Evolutionary conservation across 2,888 invertebrate genomes (phyloP).

Genomic region (Anoplius nigerrimus): DNA sequence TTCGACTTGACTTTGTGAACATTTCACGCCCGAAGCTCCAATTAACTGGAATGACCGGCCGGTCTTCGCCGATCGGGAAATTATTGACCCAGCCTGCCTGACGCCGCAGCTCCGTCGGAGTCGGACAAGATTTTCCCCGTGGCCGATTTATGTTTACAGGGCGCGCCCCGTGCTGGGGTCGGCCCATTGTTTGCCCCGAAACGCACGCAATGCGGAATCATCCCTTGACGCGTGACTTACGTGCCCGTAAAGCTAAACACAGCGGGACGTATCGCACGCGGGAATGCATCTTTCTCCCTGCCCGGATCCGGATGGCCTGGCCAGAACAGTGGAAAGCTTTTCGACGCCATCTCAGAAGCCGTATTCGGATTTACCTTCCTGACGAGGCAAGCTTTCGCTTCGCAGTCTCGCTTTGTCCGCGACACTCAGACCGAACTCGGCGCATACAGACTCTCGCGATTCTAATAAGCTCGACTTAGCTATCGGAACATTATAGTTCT

Average conservation of each 20-base stretch:
- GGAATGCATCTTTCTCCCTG: slow-evolving; percentile 3
- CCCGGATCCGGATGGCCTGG: neutral
- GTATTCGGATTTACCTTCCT: neutral
- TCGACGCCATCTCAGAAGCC: neutral
- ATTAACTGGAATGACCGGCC: slow-evolving; percentile 70
- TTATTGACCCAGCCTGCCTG: slow-evolving; percentile 30
- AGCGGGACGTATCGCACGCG: slow-evolving; percentile 39
- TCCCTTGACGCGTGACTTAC: slow-evolving; percentile 67
- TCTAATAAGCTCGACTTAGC: no score
- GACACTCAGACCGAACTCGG: no score
- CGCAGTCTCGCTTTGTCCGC: no score
- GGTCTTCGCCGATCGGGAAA: slow-evolving; percentile 32
- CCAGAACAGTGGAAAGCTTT: neutral
- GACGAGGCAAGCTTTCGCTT: no score
- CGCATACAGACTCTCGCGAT: no score
- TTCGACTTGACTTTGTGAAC: slow-evolving; percentile 57
- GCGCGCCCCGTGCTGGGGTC: slow-evolving; percentile 63
- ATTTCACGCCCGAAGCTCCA: slow-evolving; percentile 62
- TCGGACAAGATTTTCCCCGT: slow-evolving; percentile 58
- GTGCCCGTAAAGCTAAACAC: slow-evolving; percentile 55
- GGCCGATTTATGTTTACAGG: slow-evolving; percentile 58
- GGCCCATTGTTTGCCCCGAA: slow-evolving; percentile 68
- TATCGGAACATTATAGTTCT: no score
- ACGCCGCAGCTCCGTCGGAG: neutral
- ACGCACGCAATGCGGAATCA: slow-evolving; percentile 67